A percentile compares a stretch with the other conserved stretches of the same genome.
phyloP scores from a whole-genome alignment of 92 coral and sea anemone species.

The Parazoanthus swiftii region DNA sequence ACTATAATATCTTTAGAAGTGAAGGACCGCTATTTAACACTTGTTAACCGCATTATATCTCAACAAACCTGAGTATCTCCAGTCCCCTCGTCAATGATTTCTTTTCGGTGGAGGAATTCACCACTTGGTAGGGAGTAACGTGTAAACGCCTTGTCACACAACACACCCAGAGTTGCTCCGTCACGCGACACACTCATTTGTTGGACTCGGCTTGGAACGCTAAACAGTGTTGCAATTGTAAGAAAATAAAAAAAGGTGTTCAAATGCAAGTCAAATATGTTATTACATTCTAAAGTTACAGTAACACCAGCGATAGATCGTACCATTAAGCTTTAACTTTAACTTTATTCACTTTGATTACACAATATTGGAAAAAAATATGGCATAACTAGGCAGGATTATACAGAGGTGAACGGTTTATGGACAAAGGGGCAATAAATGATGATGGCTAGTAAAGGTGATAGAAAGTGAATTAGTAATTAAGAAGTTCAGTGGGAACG shows the following conservation, averaged over 20 bases:
- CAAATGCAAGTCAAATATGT: too few species aligned
- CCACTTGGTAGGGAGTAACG: conserved; percentile 34
- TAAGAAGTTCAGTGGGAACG: too few species aligned
- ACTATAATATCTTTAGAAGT: not conserved
- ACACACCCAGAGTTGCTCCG: conserved; percentile 27
- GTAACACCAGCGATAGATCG: too few species aligned
- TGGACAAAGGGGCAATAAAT: too few species aligned
- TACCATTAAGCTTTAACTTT: too few species aligned
- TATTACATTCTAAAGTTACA: too few species aligned
- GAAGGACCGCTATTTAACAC: not conserved
- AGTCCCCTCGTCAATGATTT: conserved; percentile 38
- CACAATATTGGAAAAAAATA: too few species aligned
- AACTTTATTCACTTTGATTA: too few species aligned
- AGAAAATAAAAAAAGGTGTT: not conserved
- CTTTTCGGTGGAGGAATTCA: not conserved
- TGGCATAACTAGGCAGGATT: too few species aligned
- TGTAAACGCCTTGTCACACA: conserved; percentile 20
- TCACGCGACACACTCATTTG: conserved; percentile 38
- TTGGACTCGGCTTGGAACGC: conserved; percentile 4
- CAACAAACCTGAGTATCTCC: conserved; percentile 38
- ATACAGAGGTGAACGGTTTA: too few species aligned
- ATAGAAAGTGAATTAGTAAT: too few species aligned
- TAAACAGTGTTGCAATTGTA: not conserved
- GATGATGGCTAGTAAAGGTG: too few species aligned
- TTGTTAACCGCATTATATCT: not conserved